Conservation (phyloP, 2,888 invertebrate genomes). For the Craniophora ligustri region DNA sequence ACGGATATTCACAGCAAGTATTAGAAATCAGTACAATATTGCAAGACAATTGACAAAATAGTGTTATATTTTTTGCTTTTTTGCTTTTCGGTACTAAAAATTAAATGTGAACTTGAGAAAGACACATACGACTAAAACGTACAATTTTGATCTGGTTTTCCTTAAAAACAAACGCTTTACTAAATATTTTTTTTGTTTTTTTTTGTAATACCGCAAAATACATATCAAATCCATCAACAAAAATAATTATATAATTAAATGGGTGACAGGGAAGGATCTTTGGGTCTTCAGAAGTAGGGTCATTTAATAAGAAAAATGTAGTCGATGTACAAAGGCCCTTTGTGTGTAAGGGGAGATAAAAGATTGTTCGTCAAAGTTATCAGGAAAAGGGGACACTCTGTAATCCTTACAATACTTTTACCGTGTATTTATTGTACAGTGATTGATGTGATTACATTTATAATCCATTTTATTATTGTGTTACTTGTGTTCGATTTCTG, state of each 20-base stretch:
- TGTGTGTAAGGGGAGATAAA: constrained; percentile 54
- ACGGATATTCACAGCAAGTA: too few relatives aligned
- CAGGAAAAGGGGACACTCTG: constrained; percentile 44
- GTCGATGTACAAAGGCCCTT: constrained; percentile 45
- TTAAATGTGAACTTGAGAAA: too few relatives aligned
- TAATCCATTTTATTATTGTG: constrained; percentile 49
- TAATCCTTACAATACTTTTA: constrained; percentile 49
- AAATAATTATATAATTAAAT: constrained; percentile 14
- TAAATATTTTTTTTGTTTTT: too few relatives aligned
- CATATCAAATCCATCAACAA: background rate
- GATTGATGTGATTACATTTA: constrained; percentile 60
- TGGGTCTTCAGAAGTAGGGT: constrained; percentile 43
- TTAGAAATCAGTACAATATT: too few relatives aligned
- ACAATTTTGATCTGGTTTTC: too few relatives aligned
- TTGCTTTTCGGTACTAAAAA: too few relatives aligned
- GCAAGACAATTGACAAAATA: too few relatives aligned
- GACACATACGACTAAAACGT: too few relatives aligned
- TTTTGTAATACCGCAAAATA: too few relatives aligned
- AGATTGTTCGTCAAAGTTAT: constrained; percentile 58
- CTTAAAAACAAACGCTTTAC: too few relatives aligned
- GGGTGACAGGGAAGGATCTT: background rate
- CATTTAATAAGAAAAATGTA: constrained; percentile 53
- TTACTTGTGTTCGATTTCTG: constrained; percentile 29
- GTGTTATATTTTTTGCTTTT: too few relatives aligned
- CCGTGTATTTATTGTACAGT: constrained; percentile 47